Base-by-base conservation (phyloP, 92 coral and sea anemone genomes). In the Hydrozoanthus gracilis region DNA sequence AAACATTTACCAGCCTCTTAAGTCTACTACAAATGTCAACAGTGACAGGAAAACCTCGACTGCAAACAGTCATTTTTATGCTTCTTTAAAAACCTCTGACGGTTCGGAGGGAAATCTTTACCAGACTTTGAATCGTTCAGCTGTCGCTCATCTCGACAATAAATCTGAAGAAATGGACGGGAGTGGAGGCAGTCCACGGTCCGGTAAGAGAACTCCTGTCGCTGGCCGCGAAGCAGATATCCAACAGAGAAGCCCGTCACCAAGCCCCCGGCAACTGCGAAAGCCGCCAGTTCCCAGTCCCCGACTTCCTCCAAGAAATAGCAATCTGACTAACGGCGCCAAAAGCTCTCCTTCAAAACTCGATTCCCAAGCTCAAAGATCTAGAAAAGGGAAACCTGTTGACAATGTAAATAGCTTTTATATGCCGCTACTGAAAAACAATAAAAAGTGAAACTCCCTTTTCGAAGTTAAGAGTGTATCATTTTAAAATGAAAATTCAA, bases 281-380 rank as follows among this genome's bases (percentile, higher is more conserved):
- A 80, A 80, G 52, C 83, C 69, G 20, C 83, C 69, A 18, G 54
- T 78, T 58, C 83, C 83, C 52, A 78, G 83, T 55, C 83, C 83
- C 7, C 83, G 83, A 62, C 27, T 56, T 48, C 55, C 47, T 17
- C 85, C 50, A 0, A 17, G 74, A 16, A 69, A 80, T 51, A 62
- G 11, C 20, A 35, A 48, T 49, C 45, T 60, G 27, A 16, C 85
- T 17, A 73, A 45, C 20, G 44, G 47, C 7, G 27, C 60, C 18
- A 12, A 51, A 3, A n/a, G 51, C 18, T 5, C 73, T 17, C 18
- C 58, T 7, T 7, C 73, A 45, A 64, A 62, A 45, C 71, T 4
- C 12, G 44, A 47, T 62, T 79, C 58, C 7, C 17, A 52, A 17
- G n/a, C 7, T 7, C 73, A 12, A 16, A 80, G n/a, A 5, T 65